Conservation (phyloP, 1,140 invertebrate species). For the Aphidius gifuensis region DNA sequence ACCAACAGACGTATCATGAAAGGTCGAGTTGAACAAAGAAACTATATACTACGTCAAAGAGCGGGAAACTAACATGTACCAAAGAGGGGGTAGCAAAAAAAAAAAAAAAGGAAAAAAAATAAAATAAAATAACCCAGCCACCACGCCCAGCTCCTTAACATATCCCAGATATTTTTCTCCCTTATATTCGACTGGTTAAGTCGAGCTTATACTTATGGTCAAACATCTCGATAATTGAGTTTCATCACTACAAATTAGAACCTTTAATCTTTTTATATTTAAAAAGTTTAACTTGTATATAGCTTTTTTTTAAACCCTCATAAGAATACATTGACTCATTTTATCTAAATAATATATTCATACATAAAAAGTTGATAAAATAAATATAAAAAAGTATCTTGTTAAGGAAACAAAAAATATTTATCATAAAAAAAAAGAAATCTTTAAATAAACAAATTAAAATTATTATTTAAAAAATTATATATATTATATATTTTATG, state of each 20-base stretch:
- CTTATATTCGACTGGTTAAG: slow-evolving; percentile 22
- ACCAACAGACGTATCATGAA: slow-evolving; percentile 35
- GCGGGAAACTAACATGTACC: slow-evolving; percentile 10
- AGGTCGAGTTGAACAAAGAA: slow-evolving; percentile 19
- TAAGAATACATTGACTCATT: no score
- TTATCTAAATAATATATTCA: no score
- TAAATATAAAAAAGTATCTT: not conserved
- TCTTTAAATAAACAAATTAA: not conserved
- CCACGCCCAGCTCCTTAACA: slow-evolving; percentile 52
- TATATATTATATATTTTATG: no score
- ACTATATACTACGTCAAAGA: no score
- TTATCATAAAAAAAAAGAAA: not conserved
- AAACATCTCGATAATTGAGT: no score
- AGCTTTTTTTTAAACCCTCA: no score
- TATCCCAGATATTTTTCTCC: slow-evolving; percentile 35
- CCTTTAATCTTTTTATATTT: no score
- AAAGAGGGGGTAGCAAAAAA: slow-evolving; percentile 2
- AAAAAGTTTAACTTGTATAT: no score
- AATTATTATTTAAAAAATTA: not conserved
- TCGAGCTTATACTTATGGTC: not conserved
- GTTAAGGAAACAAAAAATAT: not conserved
- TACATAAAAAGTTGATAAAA: not conserved
- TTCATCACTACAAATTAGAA: no score
- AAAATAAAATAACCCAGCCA: slow-evolving; percentile 31
- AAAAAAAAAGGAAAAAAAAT: slow-evolving; percentile 27